Evolutionary conservation across 2,113 vertebrate genomes (phyloP), one percentile per base, ranked within the genome.

Genomic region (Anguilla japonica): DNA sequence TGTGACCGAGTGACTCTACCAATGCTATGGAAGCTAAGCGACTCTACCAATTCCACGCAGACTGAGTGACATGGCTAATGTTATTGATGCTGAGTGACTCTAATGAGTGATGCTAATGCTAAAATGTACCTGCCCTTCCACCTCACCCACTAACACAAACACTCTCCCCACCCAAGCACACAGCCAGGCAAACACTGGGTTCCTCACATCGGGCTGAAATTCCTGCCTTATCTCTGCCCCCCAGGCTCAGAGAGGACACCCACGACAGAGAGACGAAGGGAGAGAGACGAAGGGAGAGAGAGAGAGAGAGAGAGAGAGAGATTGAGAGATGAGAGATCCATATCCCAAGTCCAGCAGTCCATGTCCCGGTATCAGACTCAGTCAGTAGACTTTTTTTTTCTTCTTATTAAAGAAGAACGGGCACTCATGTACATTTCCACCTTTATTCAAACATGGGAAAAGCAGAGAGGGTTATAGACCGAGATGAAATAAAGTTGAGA

Each of bases 171-270:
- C 7, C 11, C 57, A 60, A 15, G 18, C 57, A 18, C 57, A 60
- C 57, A 22, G 34, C 18, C 20, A 63, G 20, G 26, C 56, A 16
- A 15, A 84, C 83, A 39, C n/a, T 63, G 26, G 22, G 22, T 13
- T 22, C 81, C 46, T 34, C 41, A 26, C n/a, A 41, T 40, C n/a
- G 14, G 6, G 22, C 34, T 67, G 41, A 43, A 43, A 84, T 71
- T 71, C 83, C 67, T n/a, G 57, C 60, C 15, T 82, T 84, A 41
- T 71, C 83, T 84, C 57, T 13, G 14, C 41, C 16, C 41, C 43
- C 81, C 22, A 39, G 43, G 43, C 75, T 13, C 1, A 16, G 46
- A 34, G 50, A 34, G n/a, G 50, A 60, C 78, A 60, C 16, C 57
- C 34, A 29, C n/a, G 84, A 20, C 20, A 60, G n/a, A 26, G 41